Conservation (phyloP, 2,797 vertebrate species). For the Phylloscopus collybita region DNA sequence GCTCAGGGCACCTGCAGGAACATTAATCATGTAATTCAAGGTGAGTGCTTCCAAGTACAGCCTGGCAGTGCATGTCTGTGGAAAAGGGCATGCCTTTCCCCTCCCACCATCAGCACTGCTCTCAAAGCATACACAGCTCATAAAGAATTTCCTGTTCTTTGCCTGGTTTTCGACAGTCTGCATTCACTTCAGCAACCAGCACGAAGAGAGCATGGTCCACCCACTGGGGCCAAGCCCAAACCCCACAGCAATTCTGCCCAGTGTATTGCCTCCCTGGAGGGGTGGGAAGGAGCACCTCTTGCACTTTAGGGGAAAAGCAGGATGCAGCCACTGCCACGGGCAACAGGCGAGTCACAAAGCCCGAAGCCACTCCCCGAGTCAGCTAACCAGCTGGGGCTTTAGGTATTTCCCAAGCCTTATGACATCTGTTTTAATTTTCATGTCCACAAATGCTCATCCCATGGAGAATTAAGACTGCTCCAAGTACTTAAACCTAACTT, state of each 20-base stretch:
- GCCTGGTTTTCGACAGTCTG: accelerated
- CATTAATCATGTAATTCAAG: slow-evolving; percentile 25
- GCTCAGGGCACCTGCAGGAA: slow-evolving; percentile 5
- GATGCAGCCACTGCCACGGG: accelerated
- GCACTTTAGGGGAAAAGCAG: neutral
- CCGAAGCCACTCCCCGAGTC: neutral
- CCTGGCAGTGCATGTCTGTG: neutral
- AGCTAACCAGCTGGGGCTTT: neutral
- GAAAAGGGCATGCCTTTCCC: neutral
- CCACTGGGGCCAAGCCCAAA: neutral
- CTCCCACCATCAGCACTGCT: neutral
- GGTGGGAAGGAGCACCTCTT: neutral
- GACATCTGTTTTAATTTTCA: neutral
- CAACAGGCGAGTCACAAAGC: neutral
- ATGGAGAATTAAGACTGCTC: neutral
- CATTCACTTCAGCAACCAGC: neutral
- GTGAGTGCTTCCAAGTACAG: neutral
- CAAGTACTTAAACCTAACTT: neutral
- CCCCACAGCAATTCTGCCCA: neutral
- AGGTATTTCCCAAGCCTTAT: neutral
- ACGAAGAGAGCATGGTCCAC: neutral
- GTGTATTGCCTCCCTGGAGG: accelerated
- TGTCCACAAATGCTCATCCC: neutral
- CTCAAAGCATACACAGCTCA: neutral
- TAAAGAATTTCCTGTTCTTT: neutral